These are phyloP conservation scores for Calidris pygmaea DNA, from an alignment of 2,113 vertebrate genomes.

Conservation along the genomic window DNA sequence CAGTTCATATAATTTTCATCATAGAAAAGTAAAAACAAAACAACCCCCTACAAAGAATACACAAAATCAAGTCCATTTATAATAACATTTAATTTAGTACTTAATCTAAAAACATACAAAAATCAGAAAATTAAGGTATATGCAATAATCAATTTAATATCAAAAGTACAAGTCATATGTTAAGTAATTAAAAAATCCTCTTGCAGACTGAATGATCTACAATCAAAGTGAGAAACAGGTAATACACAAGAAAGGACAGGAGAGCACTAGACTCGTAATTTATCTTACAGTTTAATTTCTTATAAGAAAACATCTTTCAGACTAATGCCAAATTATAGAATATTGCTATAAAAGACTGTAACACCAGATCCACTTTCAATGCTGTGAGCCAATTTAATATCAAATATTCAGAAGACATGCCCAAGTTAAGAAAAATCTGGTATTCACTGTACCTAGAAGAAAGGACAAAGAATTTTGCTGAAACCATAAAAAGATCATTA, in stretches of 20 bases:
- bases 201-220: not conserved
- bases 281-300: not conserved
- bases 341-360: not conserved
- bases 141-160: not conserved
- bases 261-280: not conserved
- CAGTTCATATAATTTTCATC: not conserved
- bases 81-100: not conserved
- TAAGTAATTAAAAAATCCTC: not conserved
- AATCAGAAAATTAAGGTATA: not conserved
- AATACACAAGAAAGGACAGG: not conserved
- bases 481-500: not conserved
- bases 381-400: not conserved
- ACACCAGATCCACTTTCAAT: not conserved
- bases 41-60: not conserved
- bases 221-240: not conserved
- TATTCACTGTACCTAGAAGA: not conserved
- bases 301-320: not conserved
- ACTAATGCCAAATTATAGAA: not conserved
- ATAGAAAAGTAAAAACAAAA: not conserved
- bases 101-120: not conserved
- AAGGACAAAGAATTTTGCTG: not conserved
- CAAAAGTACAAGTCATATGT: not conserved
- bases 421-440: not conserved
- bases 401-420: not conserved
- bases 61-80: not conserved